Evolutionary conservation across 2,888 invertebrate genomes (phyloP), one percentile per base, ranked within the genome.

Genomic region (Eilema caniola): DNA sequence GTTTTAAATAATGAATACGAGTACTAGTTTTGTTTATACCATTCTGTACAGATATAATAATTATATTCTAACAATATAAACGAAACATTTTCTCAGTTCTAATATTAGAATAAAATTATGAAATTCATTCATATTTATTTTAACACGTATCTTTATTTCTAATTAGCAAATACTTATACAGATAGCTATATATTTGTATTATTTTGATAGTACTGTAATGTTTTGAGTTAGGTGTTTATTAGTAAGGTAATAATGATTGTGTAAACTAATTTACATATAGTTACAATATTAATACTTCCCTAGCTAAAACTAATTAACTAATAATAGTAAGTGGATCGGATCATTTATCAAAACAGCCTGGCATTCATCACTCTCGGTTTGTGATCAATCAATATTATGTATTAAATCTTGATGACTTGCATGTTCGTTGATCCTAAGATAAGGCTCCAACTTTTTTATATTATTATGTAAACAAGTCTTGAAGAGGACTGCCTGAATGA

Each of bases 361-460:
- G 14, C 47, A 47, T 53, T 31, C 31, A 31, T 56, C 23, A 12
- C 53, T 64, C n/a, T 56, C 56, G 16, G 28, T 31, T 56, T n/a
- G 31, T 56, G n/a, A 56, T 65, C 64, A 65, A 65, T 65, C 64
- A 65, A 65, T 56, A 28, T 56, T 53, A 28, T 56, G 28, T 31
- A 53, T 64, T 56, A 65, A 65, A 65, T 41, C 23, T 56, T 31
- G 14, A 23, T 41, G 62, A 59, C 25, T 59, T 59, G 59, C 59
- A 59, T 59, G 59, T 59, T 59, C 28, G 7, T 8, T 53, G 53
- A n/a, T n/a, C 8, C n/a, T n/a, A 53, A 53, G 53, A 53, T 53
- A 53, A 53, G 53, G n/a, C n/a, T 53, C n/a, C 5, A 53, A 53
- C 53, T 53, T 53, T 53, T n/a, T 53, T n/a, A 53, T 53, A 10